Conservation (phyloP, 2,113 vertebrate genomes). For the Podarcis muralis region DNA sequence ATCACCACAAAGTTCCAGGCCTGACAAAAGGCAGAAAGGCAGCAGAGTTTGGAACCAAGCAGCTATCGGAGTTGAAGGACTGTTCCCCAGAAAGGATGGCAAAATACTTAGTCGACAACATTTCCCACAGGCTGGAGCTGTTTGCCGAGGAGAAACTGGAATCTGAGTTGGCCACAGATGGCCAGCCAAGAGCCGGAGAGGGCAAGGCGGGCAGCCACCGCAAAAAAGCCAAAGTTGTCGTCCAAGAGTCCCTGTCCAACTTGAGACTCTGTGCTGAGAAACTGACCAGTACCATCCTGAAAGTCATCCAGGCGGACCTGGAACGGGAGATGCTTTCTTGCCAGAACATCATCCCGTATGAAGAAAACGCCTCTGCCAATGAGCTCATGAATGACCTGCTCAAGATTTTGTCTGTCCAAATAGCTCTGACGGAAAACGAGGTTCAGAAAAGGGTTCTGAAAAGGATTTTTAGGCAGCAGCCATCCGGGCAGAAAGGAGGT, state of each 20-base stretch:
- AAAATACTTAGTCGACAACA: constrained; percentile 11
- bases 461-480: constrained; percentile 18
- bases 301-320: constrained; percentile 15
- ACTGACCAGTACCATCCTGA: constrained; percentile 16
- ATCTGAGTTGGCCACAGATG: not conserved
- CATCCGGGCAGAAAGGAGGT: not conserved
- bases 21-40: not conserved
- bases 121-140: not conserved
- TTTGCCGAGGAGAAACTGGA: constrained; percentile 22
- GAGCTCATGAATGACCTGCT: constrained; percentile 22
- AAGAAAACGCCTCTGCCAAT: constrained; percentile 9
- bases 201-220: not conserved
- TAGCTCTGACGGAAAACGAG: constrained; percentile 28
- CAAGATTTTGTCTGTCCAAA: constrained; percentile 15
- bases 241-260: constrained; percentile 14
- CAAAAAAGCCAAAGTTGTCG: not conserved
- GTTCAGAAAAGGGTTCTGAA: constrained; percentile 29
- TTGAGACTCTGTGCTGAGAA: constrained; percentile 25
- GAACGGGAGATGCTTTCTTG: constrained; percentile 23
- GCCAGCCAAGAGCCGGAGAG: not conserved
- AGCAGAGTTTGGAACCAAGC: not conserved
- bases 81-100: not conserved
- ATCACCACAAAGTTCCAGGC: not conserved
- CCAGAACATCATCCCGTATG: not conserved
- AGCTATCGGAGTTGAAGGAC: not conserved